Percentiles rank a stretch among this genome's conserved stretches.
phyloP scores from a whole-genome alignment of 2,797 vertebrate genomes.

The Sciurus vulgaris region DNA sequence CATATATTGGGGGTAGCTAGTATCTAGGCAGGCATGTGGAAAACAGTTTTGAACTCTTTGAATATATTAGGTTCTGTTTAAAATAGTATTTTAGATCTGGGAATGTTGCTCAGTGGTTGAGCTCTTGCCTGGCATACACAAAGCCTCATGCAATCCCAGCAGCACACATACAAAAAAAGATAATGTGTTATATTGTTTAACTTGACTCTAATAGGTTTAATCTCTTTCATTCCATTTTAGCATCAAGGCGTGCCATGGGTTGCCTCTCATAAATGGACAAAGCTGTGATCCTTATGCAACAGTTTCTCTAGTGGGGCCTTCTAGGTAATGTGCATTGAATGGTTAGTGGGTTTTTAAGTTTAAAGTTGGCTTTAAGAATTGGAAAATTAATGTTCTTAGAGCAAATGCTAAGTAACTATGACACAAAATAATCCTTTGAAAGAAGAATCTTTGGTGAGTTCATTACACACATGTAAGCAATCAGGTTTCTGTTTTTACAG shows the following conservation, averaged over 20 bases:
- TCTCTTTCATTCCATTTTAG: conserved; percentile 86
- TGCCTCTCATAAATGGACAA: conserved; percentile 97
- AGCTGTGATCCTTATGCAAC: conserved; percentile 98
- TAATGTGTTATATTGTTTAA: background rate
- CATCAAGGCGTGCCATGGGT: conserved; percentile 96
- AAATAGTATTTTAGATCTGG: background rate
- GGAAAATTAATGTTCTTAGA: conserved; percentile 41
- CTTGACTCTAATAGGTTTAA: background rate
- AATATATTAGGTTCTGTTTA: conserved; percentile 37
- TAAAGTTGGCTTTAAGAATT: conserved; percentile 64
- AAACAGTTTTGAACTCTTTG: conserved; percentile 53
- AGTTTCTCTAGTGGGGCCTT: conserved; percentile 95
- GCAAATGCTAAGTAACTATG: conserved; percentile 49
- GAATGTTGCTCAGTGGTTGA: background rate
- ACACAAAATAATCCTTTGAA: conserved; percentile 67
- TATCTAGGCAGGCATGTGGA: background rate
- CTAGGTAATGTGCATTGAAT: conserved; percentile 91
- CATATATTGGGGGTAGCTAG: background rate
- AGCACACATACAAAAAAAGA: background rate
- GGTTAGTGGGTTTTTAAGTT: conserved; percentile 49
- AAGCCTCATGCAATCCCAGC: background rate
- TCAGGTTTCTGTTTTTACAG: conserved; percentile 6
- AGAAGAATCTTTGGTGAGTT: conserved; percentile 56
- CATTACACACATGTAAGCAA: background rate
- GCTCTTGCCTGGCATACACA: background rate